Conservation (phyloP, 1,140 invertebrate species). For the Trissolcus basalis region DNA sequence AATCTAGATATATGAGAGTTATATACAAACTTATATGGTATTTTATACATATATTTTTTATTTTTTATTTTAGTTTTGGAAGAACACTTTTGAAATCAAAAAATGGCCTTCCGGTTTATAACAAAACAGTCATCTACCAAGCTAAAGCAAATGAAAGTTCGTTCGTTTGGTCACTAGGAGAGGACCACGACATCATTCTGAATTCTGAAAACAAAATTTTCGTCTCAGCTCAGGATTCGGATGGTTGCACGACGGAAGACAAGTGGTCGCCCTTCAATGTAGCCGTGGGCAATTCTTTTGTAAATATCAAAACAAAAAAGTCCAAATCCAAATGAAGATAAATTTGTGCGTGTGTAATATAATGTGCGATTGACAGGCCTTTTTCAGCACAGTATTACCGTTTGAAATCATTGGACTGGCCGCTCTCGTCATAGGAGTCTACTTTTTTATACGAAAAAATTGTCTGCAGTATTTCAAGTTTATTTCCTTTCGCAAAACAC, state of each 20-base stretch:
- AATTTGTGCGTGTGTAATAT: too few relatives aligned
- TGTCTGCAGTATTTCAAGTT: slow-evolving; percentile 30
- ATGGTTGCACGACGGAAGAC: slow-evolving; percentile 61
- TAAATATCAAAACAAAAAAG: slow-evolving; percentile 21
- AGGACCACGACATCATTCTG: neutral
- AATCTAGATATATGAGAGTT: too few relatives aligned
- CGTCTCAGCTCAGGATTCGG: slow-evolving; percentile 58
- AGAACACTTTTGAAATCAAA: slow-evolving; percentile 62
- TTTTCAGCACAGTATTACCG: slow-evolving; percentile 22
- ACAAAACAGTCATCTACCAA: slow-evolving; percentile 62
- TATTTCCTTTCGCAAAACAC: neutral
- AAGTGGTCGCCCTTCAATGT: slow-evolving; percentile 47
- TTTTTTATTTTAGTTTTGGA: slow-evolving; percentile 61
- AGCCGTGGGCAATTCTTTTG: slow-evolving; percentile 24
- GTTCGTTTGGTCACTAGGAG: slow-evolving; percentile 57
- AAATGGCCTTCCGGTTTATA: slow-evolving; percentile 63
- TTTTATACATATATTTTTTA: slow-evolving; percentile 3
- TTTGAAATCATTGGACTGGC: slow-evolving; percentile 25
- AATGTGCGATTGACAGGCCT: too few relatives aligned
- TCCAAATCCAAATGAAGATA: too few relatives aligned
- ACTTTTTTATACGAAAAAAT: slow-evolving; percentile 24
- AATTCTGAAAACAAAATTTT: slow-evolving; percentile 60
- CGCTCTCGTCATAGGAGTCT: slow-evolving; percentile 9
- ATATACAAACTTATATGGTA: too few relatives aligned
- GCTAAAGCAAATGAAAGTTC: slow-evolving; percentile 33